Conservation (phyloP, 2,888 invertebrate species). For the Nephrotoma guestfalica region DNA sequence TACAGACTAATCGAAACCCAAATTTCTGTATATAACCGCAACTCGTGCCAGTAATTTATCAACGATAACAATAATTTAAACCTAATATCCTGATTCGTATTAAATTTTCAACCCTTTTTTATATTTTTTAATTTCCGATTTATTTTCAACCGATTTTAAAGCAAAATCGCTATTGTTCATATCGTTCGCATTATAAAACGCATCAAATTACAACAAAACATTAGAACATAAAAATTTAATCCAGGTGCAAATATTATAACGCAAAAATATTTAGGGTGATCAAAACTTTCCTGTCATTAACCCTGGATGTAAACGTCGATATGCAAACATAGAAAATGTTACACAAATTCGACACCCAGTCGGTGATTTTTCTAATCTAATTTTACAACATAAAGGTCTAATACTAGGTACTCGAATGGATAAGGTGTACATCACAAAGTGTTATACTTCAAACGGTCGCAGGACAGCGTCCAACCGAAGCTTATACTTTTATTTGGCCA, state of each 20-base stretch:
- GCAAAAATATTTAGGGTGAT: background rate
- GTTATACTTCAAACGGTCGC: no score
- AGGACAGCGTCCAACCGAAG: no score
- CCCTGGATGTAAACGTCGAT: background rate
- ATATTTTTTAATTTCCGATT: background rate
- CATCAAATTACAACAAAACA: background rate
- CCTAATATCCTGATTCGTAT: background rate
- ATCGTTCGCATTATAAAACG: background rate
- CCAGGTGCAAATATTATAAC: background rate
- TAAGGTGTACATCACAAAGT: no score
- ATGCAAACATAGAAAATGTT: no score
- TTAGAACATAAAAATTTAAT: background rate
- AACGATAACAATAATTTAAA: background rate
- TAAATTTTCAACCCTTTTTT: background rate
- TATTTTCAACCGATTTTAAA: background rate
- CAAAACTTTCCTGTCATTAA: background rate
- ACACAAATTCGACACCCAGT: no score
- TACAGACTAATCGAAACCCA: background rate
- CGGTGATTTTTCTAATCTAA: no score
- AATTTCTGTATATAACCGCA: background rate
- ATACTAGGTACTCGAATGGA: no score
- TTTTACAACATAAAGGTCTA: no score
- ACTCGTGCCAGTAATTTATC: background rate
- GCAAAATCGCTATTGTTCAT: background rate
- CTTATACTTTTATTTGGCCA: no score